These are phyloP conservation scores for Gnathochromis pfefferi DNA, from an alignment of 2,113 vertebrate species.

Conservation along the genomic window DNA sequence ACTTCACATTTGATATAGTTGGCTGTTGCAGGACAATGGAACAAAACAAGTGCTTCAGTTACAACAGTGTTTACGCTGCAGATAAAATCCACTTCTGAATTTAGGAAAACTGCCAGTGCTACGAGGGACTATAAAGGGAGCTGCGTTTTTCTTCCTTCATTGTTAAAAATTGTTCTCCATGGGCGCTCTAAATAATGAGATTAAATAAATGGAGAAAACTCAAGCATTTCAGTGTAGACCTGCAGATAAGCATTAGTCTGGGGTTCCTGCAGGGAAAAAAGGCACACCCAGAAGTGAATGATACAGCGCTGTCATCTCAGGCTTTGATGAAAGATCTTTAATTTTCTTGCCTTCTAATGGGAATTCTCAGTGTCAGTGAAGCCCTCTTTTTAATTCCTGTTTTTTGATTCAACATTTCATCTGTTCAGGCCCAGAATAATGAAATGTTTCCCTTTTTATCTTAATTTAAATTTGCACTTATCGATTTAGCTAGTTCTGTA, in stretches of 20 bases:
- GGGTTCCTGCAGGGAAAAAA: background rate
- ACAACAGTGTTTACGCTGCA: background rate
- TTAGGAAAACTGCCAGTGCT: background rate
- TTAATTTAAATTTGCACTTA: constrained; percentile 14
- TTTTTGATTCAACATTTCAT: constrained; percentile 47
- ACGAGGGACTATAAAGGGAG: background rate
- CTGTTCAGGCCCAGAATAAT: constrained; percentile 43
- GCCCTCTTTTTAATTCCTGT: constrained; percentile 32
- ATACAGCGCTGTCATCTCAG: constrained; percentile 27
- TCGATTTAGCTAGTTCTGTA: background rate
- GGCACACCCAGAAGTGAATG: constrained; percentile 16
- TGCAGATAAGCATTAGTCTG: constrained; percentile 18
- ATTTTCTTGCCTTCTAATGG: constrained; percentile 52
- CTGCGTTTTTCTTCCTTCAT: background rate
- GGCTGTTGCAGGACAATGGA: constrained; percentile 20
- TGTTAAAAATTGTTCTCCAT: background rate
- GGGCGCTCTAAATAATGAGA: constrained; percentile 7
- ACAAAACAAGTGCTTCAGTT: constrained; percentile 2
- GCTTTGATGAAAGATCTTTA: constrained; percentile 50
- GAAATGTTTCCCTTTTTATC: constrained; percentile 28
- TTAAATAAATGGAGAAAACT: background rate
- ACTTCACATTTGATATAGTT: constrained; percentile 38
- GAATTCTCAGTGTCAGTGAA: constrained; percentile 35
- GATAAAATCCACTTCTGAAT: constrained; percentile 19
- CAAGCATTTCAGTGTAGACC: background rate